Evolutionary conservation across 2,888 invertebrate genomes (phyloP), one percentile per base, ranked within the genome.

Genomic region (Allolobophora icterica): DNA sequence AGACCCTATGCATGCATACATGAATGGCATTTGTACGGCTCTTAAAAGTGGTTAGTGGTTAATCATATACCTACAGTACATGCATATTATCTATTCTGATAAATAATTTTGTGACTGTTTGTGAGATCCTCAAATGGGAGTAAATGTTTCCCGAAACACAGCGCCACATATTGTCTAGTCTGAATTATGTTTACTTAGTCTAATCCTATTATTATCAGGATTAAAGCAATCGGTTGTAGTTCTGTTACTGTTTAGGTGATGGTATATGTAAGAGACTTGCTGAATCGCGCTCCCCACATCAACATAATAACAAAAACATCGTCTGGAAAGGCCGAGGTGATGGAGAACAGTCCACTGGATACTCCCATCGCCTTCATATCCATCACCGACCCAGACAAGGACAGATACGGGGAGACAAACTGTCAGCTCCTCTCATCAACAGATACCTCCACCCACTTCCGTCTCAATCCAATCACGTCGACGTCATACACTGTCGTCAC

Each of bases 241-340:
- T 89, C 90, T 15, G 33, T 91, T 30, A 84, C 89, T 8, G 87
- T 87, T 24, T 91, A 91, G 91, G 91, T 91, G 40, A 15, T 91
- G 34, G 87, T 91, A 24, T 38, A 89, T 35, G 40, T 91, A 15
- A 40, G 84, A 21, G 92, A 92, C 40, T 52, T 92, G 30, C 91
- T 90, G 87, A 92, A 92, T 90, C 89, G 91, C 83, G 33, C 89
- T 13, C 92, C 92, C 17, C 30, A 35, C 84, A 84, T 92, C 90
- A 90, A 45, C 38, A 52, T 92, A 89, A 90, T 91, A 87, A 91
- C 91, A 0, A 89, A 91, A 21, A 38, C 84, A 0, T 83, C 92
- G 11, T 33, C 90, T 19, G 91, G 90, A 40, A 21, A 52, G 3
- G 90, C 91, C 19, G 45, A 45, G 13, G 35, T 92, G 84, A 35